A percentile compares a stretch with the other conserved stretches of the same genome.
Evolutionary conservation across 2,797 vertebrate species (phyloP).

Genomic region (Rhabdomys pumilio): DNA sequence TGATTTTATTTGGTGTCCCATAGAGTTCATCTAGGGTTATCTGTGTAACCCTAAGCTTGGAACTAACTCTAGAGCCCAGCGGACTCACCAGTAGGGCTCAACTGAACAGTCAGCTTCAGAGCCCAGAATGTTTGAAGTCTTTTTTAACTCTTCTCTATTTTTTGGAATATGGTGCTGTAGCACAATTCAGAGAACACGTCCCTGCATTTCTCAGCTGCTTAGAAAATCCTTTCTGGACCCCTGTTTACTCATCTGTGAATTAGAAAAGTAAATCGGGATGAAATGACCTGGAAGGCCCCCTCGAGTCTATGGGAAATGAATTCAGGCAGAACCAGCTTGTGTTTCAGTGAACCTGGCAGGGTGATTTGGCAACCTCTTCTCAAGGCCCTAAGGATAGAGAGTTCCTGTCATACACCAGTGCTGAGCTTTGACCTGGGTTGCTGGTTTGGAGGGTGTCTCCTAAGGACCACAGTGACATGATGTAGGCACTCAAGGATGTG

Average conservation of each 20-base stretch:
- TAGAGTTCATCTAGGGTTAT: not conserved
- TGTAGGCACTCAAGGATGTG: not conserved
- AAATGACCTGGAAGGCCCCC: constrained; percentile 3
- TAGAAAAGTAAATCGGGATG: not conserved
- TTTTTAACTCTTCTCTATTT: not conserved
- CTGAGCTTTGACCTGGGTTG: not conserved
- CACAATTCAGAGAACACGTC: constrained; percentile 19
- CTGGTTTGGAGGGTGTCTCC: not conserved
- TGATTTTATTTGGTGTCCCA: not conserved
- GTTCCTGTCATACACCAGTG: not conserved
- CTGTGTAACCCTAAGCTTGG: not conserved
- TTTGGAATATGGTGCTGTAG: not conserved
- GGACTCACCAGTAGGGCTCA: not conserved
- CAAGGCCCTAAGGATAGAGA: not conserved
- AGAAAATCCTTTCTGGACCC: constrained; percentile 59
- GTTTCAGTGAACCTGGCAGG: not conserved
- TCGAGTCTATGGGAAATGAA: not conserved
- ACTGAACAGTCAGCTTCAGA: not conserved
- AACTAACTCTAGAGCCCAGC: not conserved
- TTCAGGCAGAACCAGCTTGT: not conserved
- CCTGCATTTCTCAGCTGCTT: not conserved
- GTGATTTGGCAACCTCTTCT: not conserved
- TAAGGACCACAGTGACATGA: fast-evolving
- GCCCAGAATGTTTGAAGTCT: not conserved
- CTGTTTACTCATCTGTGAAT: constrained; percentile 63